Evolutionary conservation across 2,888 invertebrate genomes (phyloP), one percentile per base, ranked within the genome.

Genomic region (Gasteruption jaculator): DNA sequence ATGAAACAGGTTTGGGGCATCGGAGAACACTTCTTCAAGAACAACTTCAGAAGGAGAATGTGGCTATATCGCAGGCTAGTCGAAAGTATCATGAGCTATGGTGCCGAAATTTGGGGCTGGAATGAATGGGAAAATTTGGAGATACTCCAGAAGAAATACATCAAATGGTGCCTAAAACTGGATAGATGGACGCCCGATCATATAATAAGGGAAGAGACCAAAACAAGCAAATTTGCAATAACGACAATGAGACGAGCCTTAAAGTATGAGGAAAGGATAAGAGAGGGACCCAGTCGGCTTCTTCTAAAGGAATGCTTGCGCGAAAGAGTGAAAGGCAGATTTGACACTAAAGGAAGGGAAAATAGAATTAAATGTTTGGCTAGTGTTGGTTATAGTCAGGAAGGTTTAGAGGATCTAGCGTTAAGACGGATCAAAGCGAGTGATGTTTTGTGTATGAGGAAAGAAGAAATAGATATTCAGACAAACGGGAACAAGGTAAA

Each of bases 61-160:
- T 26, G 21, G 34, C 11, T 49, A 5, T 48, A 42, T 6, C 36
- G 43, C 14, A 18, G 14, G 7, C 10, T 49, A 3, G 45, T 45
- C 7, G 30, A 11, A 22, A 21, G 40, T 0, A 29, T 50, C 5
- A 34, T 42, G 24, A 6, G 24, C 3, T 48, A 45, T 18, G 47
- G 33, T 8, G 49, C 49, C 1, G 49, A 42, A 16, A 43, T 52
- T 4, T 48, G 49, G 25, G 49, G 53, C 8, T 38, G 42, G 39
- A 16, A 19, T 4, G 45, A 48, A 5, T 2, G 11, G 3, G 18
- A 2, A 4, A 38, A 29, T 6, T 6, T 45, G 3, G 41, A 45
- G 22, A 38, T 12, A 20, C 10, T 45, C 4, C 41, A 41, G 1
- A 31, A 21, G 6, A 43, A 41, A 27, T 48, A 42, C 20, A 0